Conservation (phyloP, 92 coral and sea anemone genomes). For the Desmophyllum pertusum region DNA sequence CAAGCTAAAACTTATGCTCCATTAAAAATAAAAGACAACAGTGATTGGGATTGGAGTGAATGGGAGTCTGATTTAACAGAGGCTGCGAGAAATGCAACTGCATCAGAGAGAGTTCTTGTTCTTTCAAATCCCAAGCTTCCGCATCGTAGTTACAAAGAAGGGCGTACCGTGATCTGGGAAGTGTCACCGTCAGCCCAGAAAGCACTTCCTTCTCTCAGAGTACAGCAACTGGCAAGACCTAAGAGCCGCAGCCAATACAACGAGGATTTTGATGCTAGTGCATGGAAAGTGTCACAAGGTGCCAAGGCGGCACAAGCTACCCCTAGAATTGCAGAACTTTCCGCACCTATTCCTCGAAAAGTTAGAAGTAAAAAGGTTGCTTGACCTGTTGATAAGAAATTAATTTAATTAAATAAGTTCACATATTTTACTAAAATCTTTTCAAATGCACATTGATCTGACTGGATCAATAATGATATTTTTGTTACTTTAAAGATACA, state of each 20-base stretch:
- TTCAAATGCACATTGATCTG: neutral
- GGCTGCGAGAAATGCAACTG: conserved; percentile 83
- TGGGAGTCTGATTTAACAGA: conserved; percentile 85
- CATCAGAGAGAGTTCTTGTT: conserved; percentile 74
- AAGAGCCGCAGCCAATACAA: conserved; percentile 89
- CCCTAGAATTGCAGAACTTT: conserved; percentile 89
- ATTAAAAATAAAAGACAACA: conserved; percentile 78
- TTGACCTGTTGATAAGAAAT: neutral
- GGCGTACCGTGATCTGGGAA: conserved; percentile 82
- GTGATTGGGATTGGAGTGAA: conserved; percentile 98
- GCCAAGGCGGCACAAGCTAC: conserved; percentile 95
- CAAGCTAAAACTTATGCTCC: conserved; percentile 78
- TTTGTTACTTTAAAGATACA: neutral
- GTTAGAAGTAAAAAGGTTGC: conserved; percentile 83
- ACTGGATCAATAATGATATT: neutral
- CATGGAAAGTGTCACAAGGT: conserved; percentile 92
- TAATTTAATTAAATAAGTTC: neutral
- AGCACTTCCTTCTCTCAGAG: conserved; percentile 92
- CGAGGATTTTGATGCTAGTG: conserved; percentile 87
- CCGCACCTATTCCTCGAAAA: conserved; percentile 91
- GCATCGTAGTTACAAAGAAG: conserved; percentile 87
- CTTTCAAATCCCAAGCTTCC: conserved; percentile 80
- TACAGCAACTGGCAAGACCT: conserved; percentile 93
- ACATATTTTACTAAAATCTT: neutral
- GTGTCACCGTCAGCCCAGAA: conserved; percentile 81